Base-by-base conservation (phyloP, 1,140 invertebrate genomes). In the Alviniconcha marisindica region DNA sequence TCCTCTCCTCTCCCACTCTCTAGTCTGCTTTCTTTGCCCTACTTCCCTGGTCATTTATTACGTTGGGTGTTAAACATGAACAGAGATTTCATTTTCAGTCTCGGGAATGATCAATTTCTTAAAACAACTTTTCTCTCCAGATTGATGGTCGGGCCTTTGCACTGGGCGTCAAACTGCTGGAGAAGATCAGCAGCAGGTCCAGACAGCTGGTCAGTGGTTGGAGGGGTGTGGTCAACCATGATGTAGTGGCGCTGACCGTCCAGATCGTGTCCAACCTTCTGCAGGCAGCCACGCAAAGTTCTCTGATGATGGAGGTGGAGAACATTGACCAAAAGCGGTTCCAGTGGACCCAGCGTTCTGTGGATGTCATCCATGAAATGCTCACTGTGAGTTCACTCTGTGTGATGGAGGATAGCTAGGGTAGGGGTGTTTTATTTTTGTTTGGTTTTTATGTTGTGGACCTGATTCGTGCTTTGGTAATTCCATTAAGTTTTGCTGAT, bases 261-360 rank as follows among this genome's bases (percentile, higher is more conserved):
- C 77, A 42, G 33, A 54, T 54, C 2, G 84, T 77, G 21, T 85
- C 84, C 38, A 85, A 85, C 63, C 38, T 85, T 18, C 5, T 85
- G 66, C 3, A 77, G 40, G 81, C 66, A 18, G 63, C 77, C 71
- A 71, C 28, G 21, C 77, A 78, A 38, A 38, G 48, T 38, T 1
- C 5, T 3, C 31, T 83, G 42, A 40, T 81, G 28, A 54, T 18
- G 12, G 24, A 36, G 7, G 44, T 54, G 4, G 31, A 31, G 28
- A 42, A 76, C 21, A 31, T 60, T 18, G 24, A 33, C 21, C n/a
- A 4, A 1, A 76, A 48, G 14, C 51, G 54, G 24, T 51, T 56
- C 3, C 21, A 24, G 40, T 24, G 56, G 21, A 74, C 78, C 1
- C 56, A n/a, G 28, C 63, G 51, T 40, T 33, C 48, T 12, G 44